Evolutionary conservation across 1,140 invertebrate genomes (phyloP), one percentile per base, ranked within the genome.

Genomic region (Pachypsylla venusta): DNA sequence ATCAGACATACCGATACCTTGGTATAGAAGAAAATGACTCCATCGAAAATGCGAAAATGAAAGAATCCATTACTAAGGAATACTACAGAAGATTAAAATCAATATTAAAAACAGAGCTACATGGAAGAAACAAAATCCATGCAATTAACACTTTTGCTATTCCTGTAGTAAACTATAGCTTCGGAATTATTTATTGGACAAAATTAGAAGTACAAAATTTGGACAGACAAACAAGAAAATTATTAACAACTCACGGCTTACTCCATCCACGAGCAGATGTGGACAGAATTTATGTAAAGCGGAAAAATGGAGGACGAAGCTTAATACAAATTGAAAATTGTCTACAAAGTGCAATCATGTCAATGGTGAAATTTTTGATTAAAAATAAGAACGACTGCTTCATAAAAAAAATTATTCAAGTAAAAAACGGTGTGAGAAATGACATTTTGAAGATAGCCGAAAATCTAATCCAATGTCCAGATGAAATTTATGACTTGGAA

Each of bases 151-250:
- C 54, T 2, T 27, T 55, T n/a, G 54, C 54, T 5, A 27, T 55
- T 19, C 54, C 54, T n/a, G 54, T 55, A 7, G 22, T 55, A 7
- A n/a, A 55, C 4, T 55, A 55, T 55, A 22, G 54, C 14, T 55
- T 55, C 24, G 25, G 55, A 30, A 27, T 27, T 10, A 57, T 28
- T 19, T 19, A 57, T 14, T 28, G 28, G 16, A 57, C 16, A 5
- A 30, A 27, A 57, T 19, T 26, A 57, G 26, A 30, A 16, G n/a
- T 27, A 5, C 25, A 57, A 19, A 35, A 19, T 5, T 10, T 27
- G n/a, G 26, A 57, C 14, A 57, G 28, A 30, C 25, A 30, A 57
- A 30, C 25, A 48, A 48, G 42, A n/a, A 48, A 48, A 19, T 5
- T 48, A 19, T 22, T 48, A 3, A 48, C 42, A 19, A 48, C 22